Percentiles rank a stretch among this genome's conserved stretches.
These are phyloP conservation scores for Drosophila willistoni DNA, from an alignment of 1,140 invertebrate genomes.

Conservation along the genomic window DNA sequence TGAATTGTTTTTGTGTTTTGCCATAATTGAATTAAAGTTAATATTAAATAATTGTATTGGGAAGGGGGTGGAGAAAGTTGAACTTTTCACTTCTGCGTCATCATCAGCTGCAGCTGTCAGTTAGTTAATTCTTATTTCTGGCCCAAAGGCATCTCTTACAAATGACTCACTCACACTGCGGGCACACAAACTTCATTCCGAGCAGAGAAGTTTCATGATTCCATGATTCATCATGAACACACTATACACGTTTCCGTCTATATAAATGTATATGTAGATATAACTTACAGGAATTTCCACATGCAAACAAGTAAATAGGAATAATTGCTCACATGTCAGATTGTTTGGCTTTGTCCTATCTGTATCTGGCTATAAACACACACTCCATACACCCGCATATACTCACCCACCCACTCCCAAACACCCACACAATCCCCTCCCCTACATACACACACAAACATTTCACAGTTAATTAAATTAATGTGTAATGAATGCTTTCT, in stretches of 20 bases:
- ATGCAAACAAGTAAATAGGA: slow-evolving; percentile 60
- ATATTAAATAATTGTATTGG: slow-evolving; percentile 31
- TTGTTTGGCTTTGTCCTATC: slow-evolving; percentile 32
- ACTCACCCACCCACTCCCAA: not conserved
- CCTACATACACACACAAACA: slow-evolving; percentile 6
- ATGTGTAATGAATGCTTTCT: slow-evolving; percentile 52
- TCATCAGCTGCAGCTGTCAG: slow-evolving; percentile 19
- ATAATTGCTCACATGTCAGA: slow-evolving; percentile 69
- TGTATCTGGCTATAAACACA: slow-evolving; percentile 11
- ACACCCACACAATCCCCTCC: too few species aligned
- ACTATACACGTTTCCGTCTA: slow-evolving; percentile 19
- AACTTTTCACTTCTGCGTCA: slow-evolving; percentile 46
- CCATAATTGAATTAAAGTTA: slow-evolving; percentile 55
- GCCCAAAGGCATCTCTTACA: slow-evolving; percentile 47
- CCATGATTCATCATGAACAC: slow-evolving; percentile 57
- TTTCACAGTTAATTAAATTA: slow-evolving; percentile 75
- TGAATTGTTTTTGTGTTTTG: slow-evolving; percentile 30
- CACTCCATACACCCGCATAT: slow-evolving; percentile 16
- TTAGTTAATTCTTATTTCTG: slow-evolving; percentile 50
- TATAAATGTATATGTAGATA: slow-evolving; percentile 26
- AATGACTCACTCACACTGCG: slow-evolving; percentile 52
- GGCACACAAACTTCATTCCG: not conserved
- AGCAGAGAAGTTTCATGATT: slow-evolving; percentile 7
- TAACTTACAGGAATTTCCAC: slow-evolving; percentile 59
- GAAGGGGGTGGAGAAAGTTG: not conserved